Base-by-base conservation (phyloP, 2,113 vertebrate genomes). In the Carettochelys insculpta region DNA sequence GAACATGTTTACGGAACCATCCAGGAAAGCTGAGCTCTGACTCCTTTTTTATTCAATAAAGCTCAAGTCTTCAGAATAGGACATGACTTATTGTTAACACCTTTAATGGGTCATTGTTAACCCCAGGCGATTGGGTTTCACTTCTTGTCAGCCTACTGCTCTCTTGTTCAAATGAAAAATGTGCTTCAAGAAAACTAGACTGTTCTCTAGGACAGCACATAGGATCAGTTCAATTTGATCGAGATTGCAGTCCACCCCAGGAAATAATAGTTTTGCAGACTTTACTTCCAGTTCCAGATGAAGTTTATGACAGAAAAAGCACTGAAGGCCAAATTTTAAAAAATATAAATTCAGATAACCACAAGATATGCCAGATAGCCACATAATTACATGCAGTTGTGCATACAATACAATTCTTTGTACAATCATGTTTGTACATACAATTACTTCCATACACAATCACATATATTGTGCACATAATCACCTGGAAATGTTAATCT, bases 61-160 rank as follows among this genome's bases (percentile, higher is more conserved):
- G n/a, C 68, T 68, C 45, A 88, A 83, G 88, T 83, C 43, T 90
- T 89, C 73, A 68, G 31, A 94, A 86, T 56, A 65, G 77, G 27
- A 85, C 7, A 5, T 47, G 85, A 85, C 80, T 93, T 88, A 77
- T 77, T 78, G 90, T 83, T 86, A 87, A 68, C 77, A 90, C 6
- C 19, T 82, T 93, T 88, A 95, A 71, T 43, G 25, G 77, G 81
- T 14, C 48, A 3, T n/a, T 89, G 83, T 82, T 89, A 92, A 11
- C 4, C 11, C 58, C 22, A 14, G 45, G 52, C 94, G 88, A 95
- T 38, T 71, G 38, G 91, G 41, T 86, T 78, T 91, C 0, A 0
- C 27, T 51, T 27, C n/a, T 34, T 41, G 12, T 17, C 54, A 76
- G 11, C 77, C 78, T 65, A 77, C 50, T 58, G 43, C 22, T 75